Base-by-base conservation (phyloP, 2,797 vertebrate genomes). In the Ataeniobius toweri region DNA sequence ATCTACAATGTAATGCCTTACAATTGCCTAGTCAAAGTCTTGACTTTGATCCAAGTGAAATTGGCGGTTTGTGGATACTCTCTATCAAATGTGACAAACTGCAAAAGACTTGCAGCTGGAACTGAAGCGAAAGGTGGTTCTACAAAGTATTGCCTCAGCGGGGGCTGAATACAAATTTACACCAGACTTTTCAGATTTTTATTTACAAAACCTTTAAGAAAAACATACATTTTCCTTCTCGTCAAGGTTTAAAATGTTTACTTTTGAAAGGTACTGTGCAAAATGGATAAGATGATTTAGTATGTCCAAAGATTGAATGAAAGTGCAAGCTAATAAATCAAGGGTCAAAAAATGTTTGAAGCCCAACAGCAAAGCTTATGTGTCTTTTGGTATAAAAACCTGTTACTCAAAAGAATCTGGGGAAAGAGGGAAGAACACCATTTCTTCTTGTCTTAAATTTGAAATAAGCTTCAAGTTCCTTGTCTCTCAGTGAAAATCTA, bases 401-500 rank as follows among this genome's bases (percentile, higher is more conserved):
- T 36, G 1, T 39, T 28, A 13, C 20, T 41, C 4, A 53, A 55
- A 5, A 16, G 26, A 53, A 22, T 73, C 28, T 63, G 48, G 50
- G 58, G 0, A 70, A 46, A 78, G 0, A 6, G 6, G 18, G 13
- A 48, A 46, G 7, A 46, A 26, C 67, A 69, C 16, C 71, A 6
- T 44, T n/a, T 80, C 51, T 48, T 65, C 56, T 74, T 7, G 22
- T 20, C 39, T 67, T 50, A 31, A 53, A 50, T 80, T 79, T 72
- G 48, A 83, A 82, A 73, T 39, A 77, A 16, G 18, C 67, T 75
- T 44, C 4, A 68, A 80, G 82, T 50, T 63, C 26, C 59, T 36
- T 14, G 77, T 44, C 67, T 77, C 56, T 72, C 20, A 75, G 74
- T n/a, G 28, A 39, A 83, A 88, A 90, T 88, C 51, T 48, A 82